Percentiles rank a stretch among this genome's conserved stretches.
phyloP scores from a whole-genome alignment of 1,140 invertebrate genomes.

The Leptinotarsa texana region DNA sequence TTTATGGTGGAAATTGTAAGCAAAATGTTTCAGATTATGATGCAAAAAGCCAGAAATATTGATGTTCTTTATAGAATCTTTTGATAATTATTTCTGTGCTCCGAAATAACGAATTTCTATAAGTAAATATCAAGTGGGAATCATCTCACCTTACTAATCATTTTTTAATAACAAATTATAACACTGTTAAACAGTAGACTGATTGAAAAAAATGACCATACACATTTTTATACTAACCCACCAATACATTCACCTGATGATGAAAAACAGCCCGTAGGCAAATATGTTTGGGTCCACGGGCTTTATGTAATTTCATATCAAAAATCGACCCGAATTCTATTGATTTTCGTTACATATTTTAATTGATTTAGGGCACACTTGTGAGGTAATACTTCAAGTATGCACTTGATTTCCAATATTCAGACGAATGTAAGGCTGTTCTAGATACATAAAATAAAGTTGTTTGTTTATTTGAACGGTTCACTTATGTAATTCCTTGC shows the following conservation, averaged over 20 bases:
- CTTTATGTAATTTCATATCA: slow-evolving; percentile 14
- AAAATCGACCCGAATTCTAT: slow-evolving; percentile 16
- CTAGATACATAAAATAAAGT: neutral
- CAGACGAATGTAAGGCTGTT: neutral
- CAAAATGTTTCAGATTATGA: too few species aligned
- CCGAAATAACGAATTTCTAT: too few species aligned
- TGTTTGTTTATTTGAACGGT: neutral
- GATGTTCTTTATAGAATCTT: too few species aligned
- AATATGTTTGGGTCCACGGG: neutral
- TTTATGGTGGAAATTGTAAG: too few species aligned
- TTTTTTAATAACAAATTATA: neutral
- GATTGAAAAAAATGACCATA: slow-evolving; percentile 15
- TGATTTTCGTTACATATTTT: slow-evolving; percentile 12
- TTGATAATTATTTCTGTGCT: too few species aligned
- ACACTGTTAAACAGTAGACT: neutral
- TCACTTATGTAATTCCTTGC: too few species aligned
- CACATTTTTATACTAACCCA: slow-evolving; percentile 24
- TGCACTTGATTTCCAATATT: neutral
- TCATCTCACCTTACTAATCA: slow-evolving; percentile 14
- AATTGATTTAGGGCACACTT: slow-evolving; percentile 10
- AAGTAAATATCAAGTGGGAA: neutral
- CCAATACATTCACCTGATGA: neutral
- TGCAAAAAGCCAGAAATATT: too few species aligned
- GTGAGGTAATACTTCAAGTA: slow-evolving; percentile 2
- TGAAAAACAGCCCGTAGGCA: slow-evolving; percentile 16